Percentiles rank a stretch among this genome's conserved stretches.
These are phyloP conservation scores for Nematolebias whitei DNA, from an alignment of 2,113 vertebrate genomes.

Conservation along the genomic window DNA sequence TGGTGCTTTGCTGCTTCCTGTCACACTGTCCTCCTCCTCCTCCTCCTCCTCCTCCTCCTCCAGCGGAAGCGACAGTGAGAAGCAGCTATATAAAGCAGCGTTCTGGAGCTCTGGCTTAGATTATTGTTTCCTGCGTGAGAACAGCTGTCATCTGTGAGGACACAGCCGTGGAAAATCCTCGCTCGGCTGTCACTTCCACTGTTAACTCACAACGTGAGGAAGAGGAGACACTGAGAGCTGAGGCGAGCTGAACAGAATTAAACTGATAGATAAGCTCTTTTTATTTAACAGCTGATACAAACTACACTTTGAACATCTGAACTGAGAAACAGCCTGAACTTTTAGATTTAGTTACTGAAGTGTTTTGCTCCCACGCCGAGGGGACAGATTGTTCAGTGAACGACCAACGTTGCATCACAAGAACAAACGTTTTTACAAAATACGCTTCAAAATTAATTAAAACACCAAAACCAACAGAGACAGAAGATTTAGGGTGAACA, in stretches of 20 bases:
- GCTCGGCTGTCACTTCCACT: constrained; percentile 35
- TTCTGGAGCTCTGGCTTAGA: constrained; percentile 54
- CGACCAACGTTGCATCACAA: neutral
- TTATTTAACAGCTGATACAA: neutral
- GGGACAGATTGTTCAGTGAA: too few species aligned
- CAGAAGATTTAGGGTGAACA: too few species aligned
- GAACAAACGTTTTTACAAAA: too few species aligned
- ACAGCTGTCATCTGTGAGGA: constrained; percentile 58
- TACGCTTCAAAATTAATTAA: too few species aligned
- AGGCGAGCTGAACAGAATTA: constrained; percentile 1
- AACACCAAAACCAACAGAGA: too few species aligned
- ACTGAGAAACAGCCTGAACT: neutral
- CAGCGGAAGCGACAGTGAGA: constrained; percentile 17
- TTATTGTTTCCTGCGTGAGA: constrained; percentile 52
- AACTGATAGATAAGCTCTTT: too few species aligned
- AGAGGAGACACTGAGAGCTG: neutral
- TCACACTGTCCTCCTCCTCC: constrained; percentile 1
- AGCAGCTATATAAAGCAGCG: constrained; percentile 53
- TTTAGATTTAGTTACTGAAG: constrained; percentile 30
- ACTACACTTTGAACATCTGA: neutral
- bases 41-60: constrained; percentile 16
- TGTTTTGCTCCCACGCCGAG: neutral
- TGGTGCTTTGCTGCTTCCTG: neutral
- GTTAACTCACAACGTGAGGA: constrained; percentile 16
- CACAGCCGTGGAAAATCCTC: constrained; percentile 14